Conservation (phyloP, 1,140 invertebrate species). For the Pemphigus obesinymphae region DNA sequence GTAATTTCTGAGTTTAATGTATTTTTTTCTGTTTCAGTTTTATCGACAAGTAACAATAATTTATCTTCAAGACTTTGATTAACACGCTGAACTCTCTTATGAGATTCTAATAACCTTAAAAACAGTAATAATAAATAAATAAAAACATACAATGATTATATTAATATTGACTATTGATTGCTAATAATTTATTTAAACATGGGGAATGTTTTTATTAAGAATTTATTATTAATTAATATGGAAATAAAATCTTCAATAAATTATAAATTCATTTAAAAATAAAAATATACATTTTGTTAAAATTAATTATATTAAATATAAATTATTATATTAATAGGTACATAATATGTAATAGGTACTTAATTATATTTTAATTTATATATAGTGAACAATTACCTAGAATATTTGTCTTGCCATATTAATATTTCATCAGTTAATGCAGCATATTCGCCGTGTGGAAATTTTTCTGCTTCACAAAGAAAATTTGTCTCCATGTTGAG, state of each 20-base stretch:
- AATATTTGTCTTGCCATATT: conserved; percentile 88
- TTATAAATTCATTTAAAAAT: too few species aligned
- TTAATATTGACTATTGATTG: too few species aligned
- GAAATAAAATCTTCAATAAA: background rate
- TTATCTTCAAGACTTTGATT: conserved; percentile 95
- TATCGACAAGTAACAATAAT: conserved; percentile 84
- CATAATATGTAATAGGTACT: background rate
- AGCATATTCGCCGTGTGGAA: conserved; percentile 65
- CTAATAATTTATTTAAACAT: too few species aligned
- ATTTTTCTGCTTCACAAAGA: conserved; percentile 71
- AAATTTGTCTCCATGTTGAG: conserved; percentile 80
- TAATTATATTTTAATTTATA: background rate
- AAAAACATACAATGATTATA: too few species aligned
- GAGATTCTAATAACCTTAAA: conserved; percentile 79
- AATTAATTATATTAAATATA: too few species aligned
- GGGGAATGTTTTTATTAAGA: too few species aligned
- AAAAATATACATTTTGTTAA: too few species aligned
- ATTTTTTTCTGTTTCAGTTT: conserved; percentile 86
- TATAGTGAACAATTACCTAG: conserved; percentile 56
- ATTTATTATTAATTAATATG: too few species aligned
- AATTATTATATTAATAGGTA: too few species aligned
- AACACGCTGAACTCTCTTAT: conserved; percentile 88
- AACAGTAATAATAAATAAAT: background rate
- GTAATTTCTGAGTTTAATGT: conserved; percentile 81
- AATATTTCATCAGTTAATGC: conserved; percentile 78